Percentiles rank a stretch among this genome's conserved stretches.
Conservation (phyloP, 2,797 vertebrate genomes). For the Fratercula arctica region DNA sequence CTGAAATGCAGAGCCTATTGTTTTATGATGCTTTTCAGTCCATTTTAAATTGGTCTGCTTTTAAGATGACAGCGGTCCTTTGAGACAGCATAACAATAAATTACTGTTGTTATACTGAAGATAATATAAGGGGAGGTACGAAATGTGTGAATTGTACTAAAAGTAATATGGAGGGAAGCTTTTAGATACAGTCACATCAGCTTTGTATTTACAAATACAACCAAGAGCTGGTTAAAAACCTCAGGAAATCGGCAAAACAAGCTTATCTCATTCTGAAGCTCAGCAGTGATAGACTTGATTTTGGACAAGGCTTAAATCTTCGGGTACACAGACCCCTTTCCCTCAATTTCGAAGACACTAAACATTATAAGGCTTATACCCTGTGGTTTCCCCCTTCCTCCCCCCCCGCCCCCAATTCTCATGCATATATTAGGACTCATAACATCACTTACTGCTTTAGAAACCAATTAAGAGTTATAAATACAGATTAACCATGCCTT, state of each 20-base stretch:
- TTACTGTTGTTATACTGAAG: not conserved
- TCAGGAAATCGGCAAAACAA: not conserved
- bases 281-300: not conserved
- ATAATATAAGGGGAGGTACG: not conserved
- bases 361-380: not conserved
- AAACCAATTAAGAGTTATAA: not conserved
- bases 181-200: not conserved
- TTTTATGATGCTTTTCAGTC: not conserved
- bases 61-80: not conserved
- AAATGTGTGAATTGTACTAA: not conserved
- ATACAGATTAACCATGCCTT: constrained; percentile 36
- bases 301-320: not conserved
- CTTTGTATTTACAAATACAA: not conserved
- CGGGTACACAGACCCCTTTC: not conserved
- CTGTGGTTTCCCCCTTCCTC: too few species aligned
- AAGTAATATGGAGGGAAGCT: accelerated
- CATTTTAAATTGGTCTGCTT: not conserved
- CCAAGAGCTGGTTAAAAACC: not conserved
- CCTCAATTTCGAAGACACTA: not conserved
- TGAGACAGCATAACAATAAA: accelerated
- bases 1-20: not conserved
- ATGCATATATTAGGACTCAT: not conserved
- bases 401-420: not conserved
- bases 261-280: not conserved
- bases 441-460: not conserved